A percentile compares a stretch with the other conserved stretches of the same genome.
phyloP scores from a whole-genome alignment of 2,797 vertebrate genomes.

The Lepilemur septentrionalis region DNA sequence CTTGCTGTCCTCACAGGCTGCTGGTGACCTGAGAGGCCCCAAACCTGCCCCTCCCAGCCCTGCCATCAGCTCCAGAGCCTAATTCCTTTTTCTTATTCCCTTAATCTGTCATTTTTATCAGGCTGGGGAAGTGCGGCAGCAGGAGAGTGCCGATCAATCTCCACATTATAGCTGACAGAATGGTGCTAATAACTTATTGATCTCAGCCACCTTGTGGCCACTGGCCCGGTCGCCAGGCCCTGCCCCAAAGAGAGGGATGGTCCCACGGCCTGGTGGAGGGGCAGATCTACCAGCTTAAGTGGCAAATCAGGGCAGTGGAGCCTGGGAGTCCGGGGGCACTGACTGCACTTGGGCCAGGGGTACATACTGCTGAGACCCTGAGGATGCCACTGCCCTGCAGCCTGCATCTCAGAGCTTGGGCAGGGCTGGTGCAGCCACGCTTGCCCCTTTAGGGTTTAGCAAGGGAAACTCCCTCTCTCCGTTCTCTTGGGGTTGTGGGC shows the following conservation, averaged over 20 bases:
- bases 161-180: slow-evolving; percentile 99
- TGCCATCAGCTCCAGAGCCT: slow-evolving; percentile 94
- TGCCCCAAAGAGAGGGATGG: neutral
- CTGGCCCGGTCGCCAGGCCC: neutral
- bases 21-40: neutral
- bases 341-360: neutral
- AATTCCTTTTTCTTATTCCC: slow-evolving; percentile 97
- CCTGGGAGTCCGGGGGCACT: neutral
- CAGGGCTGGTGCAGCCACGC: neutral
- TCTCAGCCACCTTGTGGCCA: slow-evolving; percentile 86
- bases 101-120: slow-evolving; percentile 99
- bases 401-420: neutral
- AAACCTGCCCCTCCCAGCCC: slow-evolving; percentile 11
- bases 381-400: neutral
- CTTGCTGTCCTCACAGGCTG: neutral
- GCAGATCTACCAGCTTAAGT: neutral
- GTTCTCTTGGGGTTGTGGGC: neutral
- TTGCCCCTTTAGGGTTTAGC: neutral
- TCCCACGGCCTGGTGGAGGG: neutral
- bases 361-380: neutral
- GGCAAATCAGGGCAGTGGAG: neutral
- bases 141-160: slow-evolving; percentile 96
- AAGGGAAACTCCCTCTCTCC: neutral
- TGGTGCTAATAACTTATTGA: slow-evolving; percentile 99
- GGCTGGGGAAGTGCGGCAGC: slow-evolving; percentile 89